Percentiles rank a stretch among this genome's conserved stretches.
Conservation (phyloP, 2,888 invertebrate species). For the Drosophila greeni region DNA sequence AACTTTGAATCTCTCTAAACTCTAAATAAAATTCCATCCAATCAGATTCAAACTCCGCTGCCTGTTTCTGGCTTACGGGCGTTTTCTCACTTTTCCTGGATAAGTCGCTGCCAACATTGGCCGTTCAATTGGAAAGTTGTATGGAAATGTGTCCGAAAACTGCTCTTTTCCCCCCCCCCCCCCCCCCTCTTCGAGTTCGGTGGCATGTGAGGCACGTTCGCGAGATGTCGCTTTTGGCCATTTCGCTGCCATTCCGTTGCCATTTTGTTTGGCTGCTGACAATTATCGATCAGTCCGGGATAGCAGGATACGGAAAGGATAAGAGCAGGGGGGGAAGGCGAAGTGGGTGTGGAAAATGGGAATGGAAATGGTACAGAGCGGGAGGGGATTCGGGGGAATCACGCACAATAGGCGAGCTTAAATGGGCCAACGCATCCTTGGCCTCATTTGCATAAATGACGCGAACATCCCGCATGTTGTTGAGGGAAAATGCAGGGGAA, state of each 20-base stretch:
- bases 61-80: slow-evolving; percentile 5
- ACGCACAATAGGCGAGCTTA: slow-evolving; percentile 64
- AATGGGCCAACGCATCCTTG: slow-evolving; percentile 67
- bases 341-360: background rate
- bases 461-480: slow-evolving; percentile 47
- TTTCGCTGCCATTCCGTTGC: slow-evolving; percentile 40
- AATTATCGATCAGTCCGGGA: slow-evolving; percentile 61
- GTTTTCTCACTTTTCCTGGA: slow-evolving; percentile 21
- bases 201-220: slow-evolving; percentile 42
- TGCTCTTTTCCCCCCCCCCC: background rate
- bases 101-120: slow-evolving; percentile 14
- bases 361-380: background rate
- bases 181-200: slow-evolving; percentile 7
- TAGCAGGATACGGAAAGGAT: background rate
- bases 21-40: background rate
- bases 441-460: slow-evolving; percentile 71
- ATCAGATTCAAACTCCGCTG: slow-evolving; percentile 1
- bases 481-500: slow-evolving; percentile 23
- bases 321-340: background rate
- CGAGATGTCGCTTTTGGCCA: slow-evolving; percentile 41
- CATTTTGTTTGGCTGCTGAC: slow-evolving; percentile 51
- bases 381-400: slow-evolving; percentile 22
- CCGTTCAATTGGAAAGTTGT: slow-evolving; percentile 41
- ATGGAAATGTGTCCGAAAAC: slow-evolving; percentile 37
- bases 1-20: background rate